Base-by-base conservation (phyloP, 92 coral and sea anemone genomes). In the Pocillopora meandrina region DNA sequence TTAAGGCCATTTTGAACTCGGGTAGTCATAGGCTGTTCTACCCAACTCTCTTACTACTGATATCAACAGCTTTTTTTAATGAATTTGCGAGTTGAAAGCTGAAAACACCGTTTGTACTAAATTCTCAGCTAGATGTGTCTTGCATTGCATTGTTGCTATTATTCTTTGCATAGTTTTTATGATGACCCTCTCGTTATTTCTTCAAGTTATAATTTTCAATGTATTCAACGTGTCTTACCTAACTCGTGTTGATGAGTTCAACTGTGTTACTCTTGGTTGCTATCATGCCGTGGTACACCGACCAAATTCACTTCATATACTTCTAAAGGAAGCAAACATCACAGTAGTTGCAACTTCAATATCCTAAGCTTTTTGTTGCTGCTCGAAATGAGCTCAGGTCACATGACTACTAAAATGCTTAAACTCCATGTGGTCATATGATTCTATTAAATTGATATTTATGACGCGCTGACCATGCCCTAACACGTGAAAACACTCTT, bases 381-480 rank as follows among this genome's bases (percentile, higher is more conserved):
- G 11, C n/a, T 68, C 58, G 60, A 15, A 36, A n/a, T 23, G 42
- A 14, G 63, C 26, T 56, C 10, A 74, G 11, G 17, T 74, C 77
- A 74, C 47, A 3, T 56, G 77, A 74, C 62, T 74, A 56, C 31
- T n/a, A 56, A 74, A 74, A 21, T 9, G 61, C 78, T 56, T 17
- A 74, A 10, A 56, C 35, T 13, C 23, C 49, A 14, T 47, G 47
- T 26, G 26, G 18, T 10, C 23, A 61, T 49, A 76, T 56, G 26
- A 75, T 56, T 9, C 55, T 16, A 16, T 67, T 67, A 1, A 67
- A 10, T 21, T 11, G 72, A 15, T 68, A 33, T 31, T 26, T n/a
- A 33, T 65, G 33, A 21, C 70, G 4, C 47, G 17, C 49, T 26
- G 63, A 35, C 80, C 57, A 76, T 68, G 26, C 69, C 80, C 80